phyloP scores from a whole-genome alignment of 1,140 invertebrate species.

The Pygmarrhopalites habei region DNA sequence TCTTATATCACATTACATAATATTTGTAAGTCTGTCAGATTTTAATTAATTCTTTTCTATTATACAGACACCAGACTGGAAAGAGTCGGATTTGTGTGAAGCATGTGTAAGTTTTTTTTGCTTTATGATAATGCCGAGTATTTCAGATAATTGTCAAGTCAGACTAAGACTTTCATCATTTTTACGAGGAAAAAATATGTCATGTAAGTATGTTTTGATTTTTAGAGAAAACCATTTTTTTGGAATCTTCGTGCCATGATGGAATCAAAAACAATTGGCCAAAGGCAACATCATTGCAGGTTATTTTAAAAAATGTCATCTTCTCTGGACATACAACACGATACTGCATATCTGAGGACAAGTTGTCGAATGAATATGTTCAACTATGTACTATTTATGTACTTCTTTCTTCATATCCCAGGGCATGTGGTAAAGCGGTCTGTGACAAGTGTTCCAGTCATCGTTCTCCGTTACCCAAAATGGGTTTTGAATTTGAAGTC shows the following conservation, averaged over 20 bases:
- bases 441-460: constrained; percentile 86
- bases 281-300: constrained; percentile 84
- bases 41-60: constrained; percentile 24
- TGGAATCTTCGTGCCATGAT: constrained; percentile 94
- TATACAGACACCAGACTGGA: constrained; percentile 82
- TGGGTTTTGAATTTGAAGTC: constrained; percentile 98
- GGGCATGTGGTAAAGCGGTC: constrained; percentile 80
- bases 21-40: not conserved
- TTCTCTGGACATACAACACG: constrained; percentile 43
- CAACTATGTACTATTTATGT: constrained; percentile 1
- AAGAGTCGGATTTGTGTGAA: constrained; percentile 87
- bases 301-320: too few species aligned
- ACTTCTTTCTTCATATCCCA: too few species aligned
- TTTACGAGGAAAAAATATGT: too few species aligned
- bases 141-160: too few species aligned
- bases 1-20: too few species aligned
- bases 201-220: too few species aligned
- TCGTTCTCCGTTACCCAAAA: constrained; percentile 78
- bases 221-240: constrained; percentile 89
- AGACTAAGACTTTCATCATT: too few species aligned
- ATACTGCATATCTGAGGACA: not conserved
- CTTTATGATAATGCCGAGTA: too few species aligned
- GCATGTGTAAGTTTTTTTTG: too few species aligned
- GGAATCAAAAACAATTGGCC: constrained; percentile 85
- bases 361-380: not conserved